These are phyloP conservation scores for Rhinolophus ferrumequinum DNA, from an alignment of 2,113 vertebrate species.

Conservation along the genomic window DNA sequence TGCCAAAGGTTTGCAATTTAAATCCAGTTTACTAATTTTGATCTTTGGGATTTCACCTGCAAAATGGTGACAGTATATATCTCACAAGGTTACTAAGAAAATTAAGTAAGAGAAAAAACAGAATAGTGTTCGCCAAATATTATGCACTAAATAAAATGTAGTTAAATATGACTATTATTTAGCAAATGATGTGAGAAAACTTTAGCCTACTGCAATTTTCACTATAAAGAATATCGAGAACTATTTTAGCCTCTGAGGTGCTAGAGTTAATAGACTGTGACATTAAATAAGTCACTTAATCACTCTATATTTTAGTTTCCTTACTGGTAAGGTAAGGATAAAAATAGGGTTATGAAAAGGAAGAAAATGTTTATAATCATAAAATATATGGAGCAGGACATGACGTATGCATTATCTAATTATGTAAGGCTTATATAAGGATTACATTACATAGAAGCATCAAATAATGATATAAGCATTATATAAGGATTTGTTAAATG, in stretches of 20 bases:
- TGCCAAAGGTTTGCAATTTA: neutral
- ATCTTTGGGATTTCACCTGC: neutral
- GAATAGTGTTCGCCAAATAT: neutral
- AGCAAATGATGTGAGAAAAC: neutral
- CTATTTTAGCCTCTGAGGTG: neutral
- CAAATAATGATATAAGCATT: neutral
- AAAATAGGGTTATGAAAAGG: neutral
- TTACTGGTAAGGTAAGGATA: neutral
- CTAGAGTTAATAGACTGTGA: neutral
- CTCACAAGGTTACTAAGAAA: neutral
- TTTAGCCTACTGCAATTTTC: neutral
- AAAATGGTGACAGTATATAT: neutral
- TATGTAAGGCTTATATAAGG: neutral
- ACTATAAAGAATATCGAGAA: neutral
- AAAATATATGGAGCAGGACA: neutral
- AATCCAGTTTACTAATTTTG: neutral
- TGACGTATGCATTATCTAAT: neutral
- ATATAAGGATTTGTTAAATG: conserved; percentile 25
- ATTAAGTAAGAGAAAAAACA: neutral
- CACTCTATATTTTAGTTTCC: neutral
- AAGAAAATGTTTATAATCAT: neutral
- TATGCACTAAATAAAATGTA: neutral
- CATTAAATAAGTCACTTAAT: neutral
- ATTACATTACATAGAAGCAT: neutral
- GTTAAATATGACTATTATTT: neutral